These are phyloP conservation scores for Brachyhypopomus occidentalis DNA, from an alignment of 2,113 vertebrate species.

Conservation along the genomic window DNA sequence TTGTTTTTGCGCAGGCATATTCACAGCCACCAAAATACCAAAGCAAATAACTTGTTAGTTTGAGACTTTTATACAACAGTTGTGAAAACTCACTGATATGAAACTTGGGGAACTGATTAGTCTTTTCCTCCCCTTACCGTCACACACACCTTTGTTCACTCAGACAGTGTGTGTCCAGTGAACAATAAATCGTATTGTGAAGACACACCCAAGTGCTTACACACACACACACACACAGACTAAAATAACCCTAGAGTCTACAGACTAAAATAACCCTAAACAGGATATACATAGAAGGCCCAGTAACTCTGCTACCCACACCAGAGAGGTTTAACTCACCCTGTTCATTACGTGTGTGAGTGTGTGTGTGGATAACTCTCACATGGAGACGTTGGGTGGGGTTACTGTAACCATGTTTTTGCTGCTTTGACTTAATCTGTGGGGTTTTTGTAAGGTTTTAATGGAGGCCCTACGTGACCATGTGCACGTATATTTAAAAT, in stretches of 20 bases:
- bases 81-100: background rate
- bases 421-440: slow-evolving; percentile 7
- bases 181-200: background rate
- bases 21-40: too few relatives aligned
- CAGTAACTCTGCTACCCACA: slow-evolving; percentile 12
- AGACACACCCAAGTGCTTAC: too few relatives aligned
- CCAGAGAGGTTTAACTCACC: slow-evolving; percentile 63
- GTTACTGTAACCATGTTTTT: background rate
- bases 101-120: background rate
- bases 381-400: slow-evolving; percentile 26
- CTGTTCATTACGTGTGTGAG: slow-evolving; percentile 55
- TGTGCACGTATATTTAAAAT: background rate
- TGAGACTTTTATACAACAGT: background rate
- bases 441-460: slow-evolving; percentile 10
- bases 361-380: slow-evolving; percentile 28
- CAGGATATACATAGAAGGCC: slow-evolving; percentile 44
- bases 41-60: too few relatives aligned
- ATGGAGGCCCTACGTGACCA: background rate
- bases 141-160: background rate
- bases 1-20: too few relatives aligned
- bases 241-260: background rate
- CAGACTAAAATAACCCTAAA: slow-evolving; percentile 40
- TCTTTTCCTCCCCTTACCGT: background rate
- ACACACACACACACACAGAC: background rate
- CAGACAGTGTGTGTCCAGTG: too few relatives aligned